phyloP scores from a whole-genome alignment of 1,140 invertebrate species.

The Musca vetustissima region DNA sequence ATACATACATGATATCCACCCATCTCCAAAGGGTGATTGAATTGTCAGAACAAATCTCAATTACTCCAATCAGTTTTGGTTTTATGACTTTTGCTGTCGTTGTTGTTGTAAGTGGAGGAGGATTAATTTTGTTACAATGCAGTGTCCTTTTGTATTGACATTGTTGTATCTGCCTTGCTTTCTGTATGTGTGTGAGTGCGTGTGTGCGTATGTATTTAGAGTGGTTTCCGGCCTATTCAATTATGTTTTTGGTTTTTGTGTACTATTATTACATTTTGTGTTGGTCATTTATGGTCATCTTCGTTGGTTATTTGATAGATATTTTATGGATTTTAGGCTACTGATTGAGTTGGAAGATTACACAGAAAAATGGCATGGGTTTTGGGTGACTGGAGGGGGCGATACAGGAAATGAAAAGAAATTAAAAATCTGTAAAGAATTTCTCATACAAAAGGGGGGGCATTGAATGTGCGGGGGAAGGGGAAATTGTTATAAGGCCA shows the following conservation, averaged over 20 bases:
- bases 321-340: constrained; percentile 23
- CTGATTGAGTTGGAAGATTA: constrained; percentile 8
- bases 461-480: background rate
- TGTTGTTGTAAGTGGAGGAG: no score
- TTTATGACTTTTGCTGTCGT: no score
- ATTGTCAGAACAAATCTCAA: no score
- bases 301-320: constrained; percentile 19
- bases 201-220: no score
- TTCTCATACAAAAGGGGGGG: background rate
- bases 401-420: constrained; percentile 1
- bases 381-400: no score
- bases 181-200: background rate
- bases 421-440: background rate
- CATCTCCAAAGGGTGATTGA: no score
- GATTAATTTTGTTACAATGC: no score
- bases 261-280: constrained; percentile 14
- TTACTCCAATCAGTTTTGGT: no score
- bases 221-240: background rate
- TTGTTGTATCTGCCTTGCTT: background rate
- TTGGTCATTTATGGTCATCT: background rate
- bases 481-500: no score
- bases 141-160: background rate
- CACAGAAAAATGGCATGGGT: background rate
- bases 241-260: constrained; percentile 6
- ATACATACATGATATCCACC: no score